These are phyloP conservation scores for Muraenolepis orangiensis DNA, from an alignment of 2,797 vertebrate genomes.

Conservation along the genomic window DNA sequence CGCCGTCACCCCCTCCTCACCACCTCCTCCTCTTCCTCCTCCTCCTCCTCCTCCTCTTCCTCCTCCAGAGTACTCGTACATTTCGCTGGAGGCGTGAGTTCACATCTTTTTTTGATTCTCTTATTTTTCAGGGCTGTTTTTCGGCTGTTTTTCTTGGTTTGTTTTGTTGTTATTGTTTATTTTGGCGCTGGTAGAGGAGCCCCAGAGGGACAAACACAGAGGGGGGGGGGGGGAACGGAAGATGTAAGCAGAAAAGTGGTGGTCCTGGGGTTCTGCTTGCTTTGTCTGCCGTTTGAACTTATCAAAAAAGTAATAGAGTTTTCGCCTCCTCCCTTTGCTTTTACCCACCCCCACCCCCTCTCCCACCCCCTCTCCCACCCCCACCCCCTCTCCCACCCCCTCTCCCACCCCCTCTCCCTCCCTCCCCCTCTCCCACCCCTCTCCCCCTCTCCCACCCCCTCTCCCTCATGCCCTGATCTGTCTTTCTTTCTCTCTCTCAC, in stretches of 20 bases:
- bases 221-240: background rate
- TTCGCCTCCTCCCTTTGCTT: background rate
- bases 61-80: constrained; percentile 60
- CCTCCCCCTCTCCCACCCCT: background rate
- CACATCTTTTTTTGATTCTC: background rate
- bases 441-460: no score
- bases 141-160: background rate
- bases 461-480: no score
- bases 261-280: background rate
- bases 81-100: constrained; percentile 70
- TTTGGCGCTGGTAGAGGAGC: background rate
- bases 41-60: constrained; percentile 40
- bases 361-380: background rate
- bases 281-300: background rate
- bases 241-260: background rate
- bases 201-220: background rate
- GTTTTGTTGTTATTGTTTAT: background rate
- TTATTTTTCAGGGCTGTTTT: no score
- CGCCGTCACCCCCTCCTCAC: constrained; percentile 25
- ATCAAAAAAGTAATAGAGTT: background rate
- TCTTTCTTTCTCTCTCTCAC: background rate
- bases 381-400: background rate
- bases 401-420: background rate
- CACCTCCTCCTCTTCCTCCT: constrained; percentile 39
- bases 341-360: background rate